Conservation (phyloP, 2,797 vertebrate genomes). For the Buphagus erythrorhynchus region DNA sequence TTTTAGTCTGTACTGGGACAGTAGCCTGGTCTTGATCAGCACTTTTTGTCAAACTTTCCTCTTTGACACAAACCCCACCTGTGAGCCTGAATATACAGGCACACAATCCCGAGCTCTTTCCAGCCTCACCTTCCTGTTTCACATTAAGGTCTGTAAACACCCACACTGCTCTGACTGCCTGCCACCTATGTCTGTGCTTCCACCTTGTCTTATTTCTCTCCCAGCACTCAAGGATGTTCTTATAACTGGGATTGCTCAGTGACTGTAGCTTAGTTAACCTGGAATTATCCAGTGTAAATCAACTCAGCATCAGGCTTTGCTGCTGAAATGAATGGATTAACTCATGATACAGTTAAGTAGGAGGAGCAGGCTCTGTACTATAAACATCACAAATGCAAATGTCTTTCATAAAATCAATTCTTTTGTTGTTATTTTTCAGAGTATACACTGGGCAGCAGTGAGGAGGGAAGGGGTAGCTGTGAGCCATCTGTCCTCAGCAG, state of each 20-base stretch:
- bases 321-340: neutral
- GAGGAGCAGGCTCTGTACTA: neutral
- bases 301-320: neutral
- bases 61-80: neutral
- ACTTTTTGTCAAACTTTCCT: neutral
- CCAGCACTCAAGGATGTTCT: neutral
- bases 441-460: neutral
- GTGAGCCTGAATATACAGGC: neutral
- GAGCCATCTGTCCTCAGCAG: neutral
- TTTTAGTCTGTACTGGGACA: slow-evolving; percentile 25
- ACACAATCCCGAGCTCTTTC: neutral
- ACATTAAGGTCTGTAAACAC: neutral
- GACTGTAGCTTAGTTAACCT: neutral
- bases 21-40: slow-evolving; percentile 15
- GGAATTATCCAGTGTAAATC: neutral
- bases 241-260: neutral
- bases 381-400: neutral
- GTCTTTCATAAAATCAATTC: neutral
- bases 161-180: neutral
- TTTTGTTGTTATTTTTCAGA: neutral
- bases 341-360: neutral
- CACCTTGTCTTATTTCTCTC: neutral
- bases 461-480: neutral
- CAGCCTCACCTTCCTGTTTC: neutral
- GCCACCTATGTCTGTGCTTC: neutral